Percentiles rank a stretch among this genome's conserved stretches.
phyloP scores from a whole-genome alignment of 2,113 vertebrate species.

The Salvelinus alpinus region DNA sequence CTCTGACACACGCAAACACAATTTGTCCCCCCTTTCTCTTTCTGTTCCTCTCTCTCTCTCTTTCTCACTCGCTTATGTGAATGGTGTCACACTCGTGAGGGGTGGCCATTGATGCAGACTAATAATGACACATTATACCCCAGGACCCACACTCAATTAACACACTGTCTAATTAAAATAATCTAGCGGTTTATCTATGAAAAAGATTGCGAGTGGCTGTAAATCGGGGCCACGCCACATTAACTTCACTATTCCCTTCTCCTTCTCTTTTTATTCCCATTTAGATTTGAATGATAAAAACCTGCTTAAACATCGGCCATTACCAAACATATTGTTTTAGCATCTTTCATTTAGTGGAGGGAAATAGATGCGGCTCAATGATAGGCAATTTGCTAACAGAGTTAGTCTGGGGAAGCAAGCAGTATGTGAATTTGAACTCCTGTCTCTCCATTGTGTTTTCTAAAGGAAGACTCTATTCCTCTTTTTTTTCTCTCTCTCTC shows the following conservation, averaged over 20 bases:
- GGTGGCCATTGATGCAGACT: constrained; percentile 60
- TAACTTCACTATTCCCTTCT: constrained; percentile 64
- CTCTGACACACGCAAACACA: neutral
- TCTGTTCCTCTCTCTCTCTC: neutral
- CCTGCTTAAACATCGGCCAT: constrained; percentile 51
- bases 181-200: constrained; percentile 66
- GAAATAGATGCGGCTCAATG: too few relatives aligned
- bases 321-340: constrained; percentile 21
- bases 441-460: too few relatives aligned
- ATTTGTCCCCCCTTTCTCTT: neutral
- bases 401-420: too few relatives aligned
- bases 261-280: constrained; percentile 57
- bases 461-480: too few relatives aligned
- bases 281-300: constrained; percentile 63
- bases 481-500: too few relatives aligned
- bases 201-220: constrained; percentile 54
- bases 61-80: neutral
- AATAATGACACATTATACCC: constrained; percentile 68
- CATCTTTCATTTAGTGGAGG: too few relatives aligned
- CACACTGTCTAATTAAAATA: constrained; percentile 77
- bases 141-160: constrained; percentile 72
- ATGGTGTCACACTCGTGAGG: constrained; percentile 32
- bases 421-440: too few relatives aligned
- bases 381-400: too few relatives aligned
- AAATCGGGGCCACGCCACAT: constrained; percentile 61